Evolutionary conservation across 2,888 invertebrate species (phyloP), one percentile per base, ranked within the genome.

Genomic region (Tortrix viridana): DNA sequence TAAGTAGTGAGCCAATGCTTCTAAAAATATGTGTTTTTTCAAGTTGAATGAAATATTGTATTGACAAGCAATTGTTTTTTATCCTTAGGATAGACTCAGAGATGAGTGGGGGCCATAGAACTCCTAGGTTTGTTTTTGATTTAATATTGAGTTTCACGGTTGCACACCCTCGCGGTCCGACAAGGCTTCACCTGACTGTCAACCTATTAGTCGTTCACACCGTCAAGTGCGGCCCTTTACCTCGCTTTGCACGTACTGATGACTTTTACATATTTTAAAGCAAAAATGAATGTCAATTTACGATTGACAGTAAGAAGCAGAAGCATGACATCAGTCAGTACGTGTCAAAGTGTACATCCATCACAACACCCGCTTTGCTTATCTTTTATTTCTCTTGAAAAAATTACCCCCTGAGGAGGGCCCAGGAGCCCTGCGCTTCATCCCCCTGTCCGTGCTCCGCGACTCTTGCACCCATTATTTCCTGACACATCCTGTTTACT

Each of bases 41-140:
- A 52, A 52, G 44, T 19, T 57, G 9, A 20, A 44, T 50, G 19
- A 50, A 46, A 43, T 55, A 26, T 41, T 38, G 46, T 62, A 62
- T 57, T 62, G 62, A 62, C 52, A 52, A 62, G 46, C 46, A 62
- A 52, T 70, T 74, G 76, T 85, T 85, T 86, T 87, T 88, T 84
- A 87, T 91, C 85, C 92, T 84, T 92, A 94, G 94, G 94, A 93
- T 93, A 93, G 94, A 94, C 89, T 92, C 94, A 93, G 94, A 94
- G 90, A 92, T 93, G 88, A 93, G 93, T 93, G 93, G 93, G 89
- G 92, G 94, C 89, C 93, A 94, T 94, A 94, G 93, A 89, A 92
- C 94, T 83, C 94, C 94, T 94, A 94, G 94, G 94, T 94, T 94
- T 94, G 94, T 94, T 88, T 62, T 82, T 72, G 75, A 82, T 88